Evolutionary conservation across 1,140 invertebrate genomes (phyloP), one percentile per base, ranked within the genome.

Genomic region (Apis laboriosa): DNA sequence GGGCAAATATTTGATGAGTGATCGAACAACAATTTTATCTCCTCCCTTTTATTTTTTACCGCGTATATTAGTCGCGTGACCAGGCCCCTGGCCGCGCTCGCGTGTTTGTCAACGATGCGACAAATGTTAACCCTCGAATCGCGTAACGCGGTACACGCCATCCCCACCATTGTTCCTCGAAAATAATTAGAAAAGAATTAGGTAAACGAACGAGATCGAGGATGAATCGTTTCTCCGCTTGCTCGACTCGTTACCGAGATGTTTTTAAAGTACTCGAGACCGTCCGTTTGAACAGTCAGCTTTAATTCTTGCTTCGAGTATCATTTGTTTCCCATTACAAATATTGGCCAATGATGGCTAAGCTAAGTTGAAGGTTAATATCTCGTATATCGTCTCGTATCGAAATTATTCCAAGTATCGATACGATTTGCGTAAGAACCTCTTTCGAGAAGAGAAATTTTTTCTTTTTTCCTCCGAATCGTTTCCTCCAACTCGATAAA

Each of bases 11-110:
- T 73, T 73, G 71, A 12, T 9, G 4, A 49, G 9, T 5, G 34
- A 60, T 74, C 56, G 56, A n/a, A 12, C 55, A 24, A 74, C 15
- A 28, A 61, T 74, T 60, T 74, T 61, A 74, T 60, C 72, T 74
- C 12, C n/a, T 21, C 55, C 60, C 49, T 74, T 60, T 74, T 24
- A 49, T 21, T 15, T 19, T 34, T 72, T 56, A 56, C 21, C 19
- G 51, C 17, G 12, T 58, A 21, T 21, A n/a, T 73, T 73, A 56
- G 53, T 73, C 49, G 24, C 70, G 70, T 28, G 70, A 72, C 70
- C 70, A 34, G 9, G 5, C 4, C 1, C 19, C 8, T 11, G 24
- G 9, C 9, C 8, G n/a, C 9, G 15, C n/a, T 1, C 9, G 34
- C 66, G 12, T 13, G 1, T 19, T 55, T 53, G 17, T 72, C 24